These are phyloP conservation scores for Semicossyphus pulcher DNA, from an alignment of 2,113 vertebrate species.

Conservation along the genomic window DNA sequence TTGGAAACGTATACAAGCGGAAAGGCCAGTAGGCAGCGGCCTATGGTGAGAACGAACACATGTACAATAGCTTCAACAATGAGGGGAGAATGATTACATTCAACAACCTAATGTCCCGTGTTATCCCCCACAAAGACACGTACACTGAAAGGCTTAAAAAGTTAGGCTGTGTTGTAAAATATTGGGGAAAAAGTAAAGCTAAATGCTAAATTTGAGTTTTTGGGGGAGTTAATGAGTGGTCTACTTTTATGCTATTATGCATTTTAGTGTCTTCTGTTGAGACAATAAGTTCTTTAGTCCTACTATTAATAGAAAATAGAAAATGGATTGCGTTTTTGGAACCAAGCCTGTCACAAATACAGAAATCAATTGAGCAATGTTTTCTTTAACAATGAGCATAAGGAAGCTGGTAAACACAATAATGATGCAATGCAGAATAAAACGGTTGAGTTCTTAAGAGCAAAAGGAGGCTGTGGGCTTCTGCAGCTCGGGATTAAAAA, in stretches of 20 bases:
- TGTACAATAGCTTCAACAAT: neutral
- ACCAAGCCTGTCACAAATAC: neutral
- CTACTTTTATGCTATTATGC: no score
- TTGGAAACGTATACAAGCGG: slow-evolving; percentile 3
- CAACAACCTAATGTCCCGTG: neutral
- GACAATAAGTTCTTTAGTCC: no score
- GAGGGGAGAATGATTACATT: neutral
- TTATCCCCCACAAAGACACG: neutral
- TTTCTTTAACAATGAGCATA: slow-evolving; percentile 10
- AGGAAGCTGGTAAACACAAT: neutral
- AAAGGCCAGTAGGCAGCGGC: no score
- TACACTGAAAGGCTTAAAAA: no score
- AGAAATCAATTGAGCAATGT: neutral
- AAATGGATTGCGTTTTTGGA: no score
- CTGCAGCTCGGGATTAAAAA: neutral
- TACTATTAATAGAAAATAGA: no score
- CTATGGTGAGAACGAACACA: neutral
- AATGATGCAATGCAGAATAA: neutral
- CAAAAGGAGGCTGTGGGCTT: neutral
- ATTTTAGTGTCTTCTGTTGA: no score
- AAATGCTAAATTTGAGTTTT: no score
- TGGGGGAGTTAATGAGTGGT: neutral
- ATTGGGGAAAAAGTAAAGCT: no score
- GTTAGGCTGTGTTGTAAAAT: neutral
- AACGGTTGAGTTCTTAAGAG: neutral